A percentile compares a stretch with the other conserved stretches of the same genome.
Evolutionary conservation across 2,797 vertebrate species (phyloP).

Genomic region (Carapus acus): DNA sequence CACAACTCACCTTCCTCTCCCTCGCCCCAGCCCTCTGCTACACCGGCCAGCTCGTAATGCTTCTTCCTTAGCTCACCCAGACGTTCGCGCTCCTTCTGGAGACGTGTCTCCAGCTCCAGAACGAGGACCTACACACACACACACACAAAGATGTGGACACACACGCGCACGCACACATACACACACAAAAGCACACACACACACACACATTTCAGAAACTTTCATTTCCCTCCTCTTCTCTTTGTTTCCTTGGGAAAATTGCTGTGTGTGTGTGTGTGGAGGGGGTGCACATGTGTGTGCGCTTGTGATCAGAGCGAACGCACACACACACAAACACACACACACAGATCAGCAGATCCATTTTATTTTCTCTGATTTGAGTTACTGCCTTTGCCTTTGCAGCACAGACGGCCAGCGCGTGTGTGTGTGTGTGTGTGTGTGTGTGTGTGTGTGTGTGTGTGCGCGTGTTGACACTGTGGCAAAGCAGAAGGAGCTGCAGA

Average conservation of each 20-base stretch:
- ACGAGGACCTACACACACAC: constrained; percentile 81
- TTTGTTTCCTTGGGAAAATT: background rate
- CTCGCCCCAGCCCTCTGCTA: constrained; percentile 91
- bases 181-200: background rate
- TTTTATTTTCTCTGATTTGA: constrained; percentile 19
- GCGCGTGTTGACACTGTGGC: constrained; percentile 26
- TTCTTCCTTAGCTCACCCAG: constrained; percentile 95
- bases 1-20: constrained; percentile 63
- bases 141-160: too few relatives aligned
- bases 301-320: too few relatives aligned
- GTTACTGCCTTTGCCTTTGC: too few relatives aligned
- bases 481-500: constrained; percentile 1
- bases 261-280: too few relatives aligned
- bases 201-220: background rate
- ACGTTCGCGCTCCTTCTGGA: constrained; percentile 92
- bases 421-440: constrained; percentile 11
- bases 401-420: background rate
- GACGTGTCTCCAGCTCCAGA: constrained; percentile 87
- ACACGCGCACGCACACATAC: too few relatives aligned
- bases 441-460: constrained; percentile 13
- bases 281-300: too few relatives aligned
- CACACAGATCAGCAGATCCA: too few relatives aligned
- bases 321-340: too few relatives aligned
- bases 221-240: constrained; percentile 5
- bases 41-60: constrained; percentile 92